Evolutionary conservation across 1,140 invertebrate species (phyloP), one percentile per base, ranked within the genome.

Genomic region (Caenorhabditis tropicalis): DNA sequence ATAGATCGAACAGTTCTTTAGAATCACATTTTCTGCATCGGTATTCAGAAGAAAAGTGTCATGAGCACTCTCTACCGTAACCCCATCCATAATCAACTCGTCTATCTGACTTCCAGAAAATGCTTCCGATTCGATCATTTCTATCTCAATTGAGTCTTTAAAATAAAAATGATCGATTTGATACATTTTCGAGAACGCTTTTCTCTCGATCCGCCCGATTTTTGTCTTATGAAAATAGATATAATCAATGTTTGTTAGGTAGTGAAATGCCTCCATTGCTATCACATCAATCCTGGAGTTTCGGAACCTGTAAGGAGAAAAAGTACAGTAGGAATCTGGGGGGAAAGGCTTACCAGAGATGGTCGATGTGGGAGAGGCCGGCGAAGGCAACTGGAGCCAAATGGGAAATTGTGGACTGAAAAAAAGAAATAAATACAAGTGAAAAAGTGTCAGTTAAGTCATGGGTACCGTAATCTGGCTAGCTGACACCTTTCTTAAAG

Each of bases 141-240:
- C 65, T 2, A 74, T 74, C 27, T 74, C 36, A 1, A 74, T 24
- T 4, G 65, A 74, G 15, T 74, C 65, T 43, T 74, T 74, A 36
- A 74, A 74, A 24, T 74, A 74, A 0, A 74, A 15, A 31, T 74
- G 65, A 43, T 74, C 65, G 36, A 74, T 74, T 74, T 74, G 65
- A 46, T 74, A 74, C 65, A 74, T 74, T 74, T 74, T 74, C 6
- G 65, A 74, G 36, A 74, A 74, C 2, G 65, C 65, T 12, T 74
- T 74, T 12, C 65, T 16, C 15, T 74, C 65, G 65, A 74, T 74
- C 33, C 65, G 2, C 24, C 65, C 65, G 5, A 74, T 74, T 74
- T 74, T 74, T 46, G 65, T 43, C 27, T 74, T 39, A 43, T 74
- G 65, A 15, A 74, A 74, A 46, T 74, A 74, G 36, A 74, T 74